These are phyloP conservation scores for Poecile montanus DNA, from an alignment of 2,797 vertebrate species.

Conservation along the genomic window DNA sequence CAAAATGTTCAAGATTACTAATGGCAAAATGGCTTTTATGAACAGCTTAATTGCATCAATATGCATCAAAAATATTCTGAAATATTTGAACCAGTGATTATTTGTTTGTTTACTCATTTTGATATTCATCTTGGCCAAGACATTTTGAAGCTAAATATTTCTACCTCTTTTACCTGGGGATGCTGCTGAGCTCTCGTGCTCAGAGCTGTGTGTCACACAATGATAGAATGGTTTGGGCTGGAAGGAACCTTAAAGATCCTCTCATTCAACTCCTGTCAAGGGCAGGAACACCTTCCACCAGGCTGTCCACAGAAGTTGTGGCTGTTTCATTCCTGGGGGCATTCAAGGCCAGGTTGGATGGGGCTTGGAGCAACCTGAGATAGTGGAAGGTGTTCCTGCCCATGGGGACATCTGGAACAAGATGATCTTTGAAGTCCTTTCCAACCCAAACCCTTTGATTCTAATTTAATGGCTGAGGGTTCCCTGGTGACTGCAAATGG, in stretches of 20 bases:
- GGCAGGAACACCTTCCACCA: background rate
- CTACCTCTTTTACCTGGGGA: background rate
- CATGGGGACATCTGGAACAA: fast-evolving
- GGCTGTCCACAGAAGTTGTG: background rate
- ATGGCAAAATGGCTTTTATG: background rate
- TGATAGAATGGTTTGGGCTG: background rate
- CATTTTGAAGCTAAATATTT: background rate
- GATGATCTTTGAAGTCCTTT: background rate
- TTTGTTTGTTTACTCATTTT: background rate
- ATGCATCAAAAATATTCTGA: background rate
- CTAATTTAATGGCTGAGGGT: background rate
- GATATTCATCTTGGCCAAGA: background rate
- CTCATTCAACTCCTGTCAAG: background rate
- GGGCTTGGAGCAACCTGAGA: background rate
- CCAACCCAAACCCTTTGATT: background rate
- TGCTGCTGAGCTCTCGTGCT: background rate
- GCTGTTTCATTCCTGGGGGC: background rate
- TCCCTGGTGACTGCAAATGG: background rate
- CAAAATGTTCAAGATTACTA: background rate
- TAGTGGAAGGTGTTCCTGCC: background rate
- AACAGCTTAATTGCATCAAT: background rate
- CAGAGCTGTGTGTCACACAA: background rate
- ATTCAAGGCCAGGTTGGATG: background rate
- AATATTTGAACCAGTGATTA: background rate
- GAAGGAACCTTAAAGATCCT: background rate